A percentile compares a stretch with the other conserved stretches of the same genome.
These are phyloP conservation scores for Steatornis caripensis DNA, from an alignment of 2,113 vertebrate genomes.

Conservation along the genomic window DNA sequence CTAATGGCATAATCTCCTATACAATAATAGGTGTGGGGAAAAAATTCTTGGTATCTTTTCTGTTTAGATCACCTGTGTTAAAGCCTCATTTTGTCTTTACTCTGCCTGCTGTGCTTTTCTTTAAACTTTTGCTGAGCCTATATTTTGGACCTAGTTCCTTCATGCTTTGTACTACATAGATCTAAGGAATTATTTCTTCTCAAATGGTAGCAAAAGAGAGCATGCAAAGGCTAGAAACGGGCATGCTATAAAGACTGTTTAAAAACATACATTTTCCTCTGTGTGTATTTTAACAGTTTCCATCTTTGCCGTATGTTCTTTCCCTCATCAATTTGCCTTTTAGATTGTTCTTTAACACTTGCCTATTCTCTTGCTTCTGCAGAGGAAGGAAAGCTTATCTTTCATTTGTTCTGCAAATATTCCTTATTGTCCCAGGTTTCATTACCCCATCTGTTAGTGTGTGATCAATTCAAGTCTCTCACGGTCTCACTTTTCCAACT, in stretches of 20 bases:
- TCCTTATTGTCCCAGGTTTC: conserved; percentile 51
- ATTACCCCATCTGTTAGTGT: conserved; percentile 54
- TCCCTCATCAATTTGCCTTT: conserved; percentile 52
- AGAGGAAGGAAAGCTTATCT: conserved; percentile 59
- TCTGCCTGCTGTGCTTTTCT: not conserved
- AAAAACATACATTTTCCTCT: conserved; percentile 27
- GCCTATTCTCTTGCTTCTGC: conserved; percentile 18
- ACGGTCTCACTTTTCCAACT: conserved; percentile 30
- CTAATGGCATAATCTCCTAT: not conserved
- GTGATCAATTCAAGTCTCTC: conserved; percentile 23
- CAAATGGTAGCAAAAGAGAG: not conserved
- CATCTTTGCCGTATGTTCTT: conserved; percentile 49
- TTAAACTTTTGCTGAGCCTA: not conserved
- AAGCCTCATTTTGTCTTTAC: not conserved
- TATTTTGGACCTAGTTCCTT: not conserved
- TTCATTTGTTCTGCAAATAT: conserved; percentile 58
- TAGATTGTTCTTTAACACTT: conserved; percentile 51
- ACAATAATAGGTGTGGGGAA: not conserved
- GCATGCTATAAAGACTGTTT: not conserved
- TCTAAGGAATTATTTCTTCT: not conserved
- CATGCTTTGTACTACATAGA: not conserved
- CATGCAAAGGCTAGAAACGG: not conserved
- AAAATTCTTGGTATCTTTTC: not conserved
- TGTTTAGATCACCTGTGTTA: not conserved
- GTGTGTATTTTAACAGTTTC: conserved; percentile 57